Evolutionary conservation across 2,113 vertebrate genomes (phyloP).

Genomic region (Butastur rufipennis): DNA sequence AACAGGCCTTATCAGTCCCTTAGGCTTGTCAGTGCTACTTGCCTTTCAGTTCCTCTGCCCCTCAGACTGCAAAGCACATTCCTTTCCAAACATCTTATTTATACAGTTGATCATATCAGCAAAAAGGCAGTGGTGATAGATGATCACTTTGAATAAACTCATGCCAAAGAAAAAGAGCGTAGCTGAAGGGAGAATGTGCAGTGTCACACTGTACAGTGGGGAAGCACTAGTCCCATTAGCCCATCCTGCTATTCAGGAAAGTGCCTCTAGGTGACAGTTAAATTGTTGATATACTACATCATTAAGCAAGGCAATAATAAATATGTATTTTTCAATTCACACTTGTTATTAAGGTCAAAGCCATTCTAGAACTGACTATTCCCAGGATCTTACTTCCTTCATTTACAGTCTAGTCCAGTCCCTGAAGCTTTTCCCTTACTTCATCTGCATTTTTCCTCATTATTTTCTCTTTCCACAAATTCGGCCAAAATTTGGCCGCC

Average conservation of each 20-base stretch:
- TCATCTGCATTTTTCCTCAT: slow-evolving; percentile 32
- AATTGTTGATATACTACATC: not conserved
- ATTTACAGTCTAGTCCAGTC: not conserved
- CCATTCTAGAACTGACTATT: not conserved
- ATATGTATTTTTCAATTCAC: not conserved
- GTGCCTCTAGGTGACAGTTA: not conserved
- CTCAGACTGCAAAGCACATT: not conserved
- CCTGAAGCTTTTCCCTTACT: not conserved
- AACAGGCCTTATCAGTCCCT: not conserved
- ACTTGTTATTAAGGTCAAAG: not conserved
- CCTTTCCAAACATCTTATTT: not conserved
- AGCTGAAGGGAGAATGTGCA: not conserved
- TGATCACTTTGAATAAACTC: not conserved
- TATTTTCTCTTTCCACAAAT: slow-evolving; percentile 16
- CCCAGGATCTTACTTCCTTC: not conserved
- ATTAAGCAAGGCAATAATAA: not conserved
- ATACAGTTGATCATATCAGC: not conserved
- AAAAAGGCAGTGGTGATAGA: not conserved
- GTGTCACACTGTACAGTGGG: not conserved
- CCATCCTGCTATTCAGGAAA: not conserved
- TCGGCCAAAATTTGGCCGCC: not conserved
- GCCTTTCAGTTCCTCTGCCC: not conserved
- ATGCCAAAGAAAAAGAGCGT: not conserved
- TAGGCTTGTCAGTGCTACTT: not conserved
- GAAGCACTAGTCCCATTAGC: not conserved